phyloP scores from a whole-genome alignment of 2,797 vertebrate genomes.

The Ctenopoma kingsleyae region DNA sequence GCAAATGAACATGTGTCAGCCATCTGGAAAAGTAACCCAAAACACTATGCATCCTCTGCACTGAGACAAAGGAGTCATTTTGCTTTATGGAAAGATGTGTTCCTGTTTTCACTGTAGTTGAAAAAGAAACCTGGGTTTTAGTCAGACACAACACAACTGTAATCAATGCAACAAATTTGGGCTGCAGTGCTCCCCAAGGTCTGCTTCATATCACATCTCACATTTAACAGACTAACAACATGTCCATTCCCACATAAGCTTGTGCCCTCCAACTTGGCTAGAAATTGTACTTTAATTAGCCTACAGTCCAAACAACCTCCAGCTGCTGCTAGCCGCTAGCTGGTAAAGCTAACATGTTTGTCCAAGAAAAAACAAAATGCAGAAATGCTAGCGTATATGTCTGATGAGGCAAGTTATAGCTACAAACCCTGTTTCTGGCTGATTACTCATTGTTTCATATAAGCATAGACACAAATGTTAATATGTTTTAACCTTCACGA shows the following conservation, averaged over 20 bases:
- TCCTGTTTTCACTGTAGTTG: conserved; percentile 30
- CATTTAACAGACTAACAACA: neutral
- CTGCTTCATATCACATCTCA: conserved; percentile 11
- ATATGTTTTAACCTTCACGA: neutral
- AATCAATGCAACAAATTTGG: conserved; percentile 26
- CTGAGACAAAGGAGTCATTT: conserved; percentile 78
- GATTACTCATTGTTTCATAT: neutral
- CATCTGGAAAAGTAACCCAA: conserved; percentile 80
- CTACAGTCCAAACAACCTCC: neutral
- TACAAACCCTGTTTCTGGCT: too few species aligned
- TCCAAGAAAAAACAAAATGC: too few species aligned
- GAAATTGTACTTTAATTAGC: neutral
- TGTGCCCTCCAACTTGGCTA: neutral
- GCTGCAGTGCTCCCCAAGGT: neutral
- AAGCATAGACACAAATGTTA: neutral
- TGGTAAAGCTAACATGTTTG: neutral
- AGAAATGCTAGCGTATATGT: too few species aligned
- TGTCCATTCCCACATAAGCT: neutral
- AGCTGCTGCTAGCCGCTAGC: conserved; percentile 2
- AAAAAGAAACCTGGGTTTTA: conserved; percentile 39
- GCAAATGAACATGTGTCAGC: conserved; percentile 80
- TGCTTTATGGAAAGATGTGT: conserved; percentile 53
- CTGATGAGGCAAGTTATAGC: neutral
- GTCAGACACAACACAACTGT: conserved; percentile 13
- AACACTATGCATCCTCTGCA: conserved; percentile 66